Evolutionary conservation across 1,140 invertebrate genomes (phyloP), one percentile per base, ranked within the genome.

Genomic region (Eubasilissa regina): DNA sequence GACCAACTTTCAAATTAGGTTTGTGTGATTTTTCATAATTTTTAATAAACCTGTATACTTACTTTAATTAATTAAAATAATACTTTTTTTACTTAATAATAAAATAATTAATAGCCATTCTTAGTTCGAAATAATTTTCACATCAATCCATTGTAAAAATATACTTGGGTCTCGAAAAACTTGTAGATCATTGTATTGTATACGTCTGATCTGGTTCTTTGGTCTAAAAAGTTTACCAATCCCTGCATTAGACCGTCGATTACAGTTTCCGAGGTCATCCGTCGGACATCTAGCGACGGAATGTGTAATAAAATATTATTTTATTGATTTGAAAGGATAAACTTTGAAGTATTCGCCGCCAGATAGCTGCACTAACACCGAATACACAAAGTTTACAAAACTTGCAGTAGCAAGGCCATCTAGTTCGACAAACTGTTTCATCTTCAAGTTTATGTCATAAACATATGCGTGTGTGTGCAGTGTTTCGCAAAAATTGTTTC

Each of bases 361-460:
- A 77, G 64, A 77, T 68, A 25, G 48, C 17, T 44, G 60, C 51
- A 15, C 19, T 19, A 0, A 43, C 13, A 35, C 21, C 4, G 53
- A 44, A 35, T 6, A n/a, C 15, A 21, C 60, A 56, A 66, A 77
- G 60, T 66, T 70, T 55, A 47, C 19, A 48, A 76, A 76, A 64
- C 74, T 76, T 64, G 58, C 44, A 17, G 73, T 45, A 43, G 75
- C 64, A 68, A 70, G 64, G 60, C 64, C 64, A 56, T 19, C 48
- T 48, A 66, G 47, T 76, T 64, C 35, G 58, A 10, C 45, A 76
- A 76, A 76, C 43, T 68, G 64, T 77, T 47, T 60, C 64, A 77
- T 58, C 62, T 64, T 55, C 60, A 68, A 77, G 75, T 77, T 77
- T 77, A 77, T 77, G 75, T 77, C 75, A 77, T 77, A 77, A 77